These are phyloP conservation scores for Eurystomus glaucurus DNA, from an alignment of 2,797 vertebrate genomes.

Conservation along the genomic window DNA sequence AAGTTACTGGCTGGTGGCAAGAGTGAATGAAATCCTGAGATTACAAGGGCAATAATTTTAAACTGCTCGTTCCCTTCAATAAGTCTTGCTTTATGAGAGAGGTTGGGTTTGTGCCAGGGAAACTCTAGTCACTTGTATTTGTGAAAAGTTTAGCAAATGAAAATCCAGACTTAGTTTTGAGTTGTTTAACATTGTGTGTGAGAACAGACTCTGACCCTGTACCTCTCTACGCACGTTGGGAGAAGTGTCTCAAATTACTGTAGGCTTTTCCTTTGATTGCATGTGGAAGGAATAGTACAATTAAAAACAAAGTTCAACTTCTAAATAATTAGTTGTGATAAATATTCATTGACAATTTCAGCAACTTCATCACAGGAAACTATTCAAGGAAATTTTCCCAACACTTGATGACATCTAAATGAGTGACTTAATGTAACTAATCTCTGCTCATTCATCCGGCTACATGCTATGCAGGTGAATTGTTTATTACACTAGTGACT, in stretches of 20 bases:
- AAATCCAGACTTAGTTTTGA: background rate
- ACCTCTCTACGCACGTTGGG: too few relatives aligned
- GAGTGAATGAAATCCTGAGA: background rate
- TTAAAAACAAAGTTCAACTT: background rate
- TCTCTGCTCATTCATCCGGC: background rate
- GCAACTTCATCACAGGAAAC: background rate
- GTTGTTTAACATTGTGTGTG: too few relatives aligned
- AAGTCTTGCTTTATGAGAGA: background rate
- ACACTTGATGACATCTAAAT: background rate
- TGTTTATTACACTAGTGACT: background rate
- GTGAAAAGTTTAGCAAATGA: background rate
- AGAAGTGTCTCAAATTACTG: background rate
- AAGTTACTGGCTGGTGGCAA: background rate
- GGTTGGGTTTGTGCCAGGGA: background rate
- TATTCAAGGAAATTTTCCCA: background rate
- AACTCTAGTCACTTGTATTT: background rate
- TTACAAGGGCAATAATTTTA: background rate
- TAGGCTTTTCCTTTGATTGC: background rate
- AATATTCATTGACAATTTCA: background rate
- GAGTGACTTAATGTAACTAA: background rate
- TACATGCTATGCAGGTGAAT: background rate
- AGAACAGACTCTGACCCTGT: too few relatives aligned
- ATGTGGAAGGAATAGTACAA: background rate
- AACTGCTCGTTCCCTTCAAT: background rate
- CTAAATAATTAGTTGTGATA: background rate